Evolutionary conservation across 2,797 vertebrate genomes (phyloP), one percentile per base, ranked within the genome.

Genomic region (Coreius guichenoti): DNA sequence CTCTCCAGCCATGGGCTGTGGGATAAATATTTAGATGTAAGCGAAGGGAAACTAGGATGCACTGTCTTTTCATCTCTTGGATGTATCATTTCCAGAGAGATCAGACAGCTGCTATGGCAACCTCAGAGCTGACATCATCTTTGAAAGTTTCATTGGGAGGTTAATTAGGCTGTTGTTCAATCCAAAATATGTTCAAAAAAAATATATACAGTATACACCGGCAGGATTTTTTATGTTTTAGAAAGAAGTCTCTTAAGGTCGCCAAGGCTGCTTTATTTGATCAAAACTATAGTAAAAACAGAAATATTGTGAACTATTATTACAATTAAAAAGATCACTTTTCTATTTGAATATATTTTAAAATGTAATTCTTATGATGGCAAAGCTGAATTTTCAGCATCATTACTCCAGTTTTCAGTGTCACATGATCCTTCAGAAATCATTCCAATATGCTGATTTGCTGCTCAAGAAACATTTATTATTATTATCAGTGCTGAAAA

Each of bases 1-100:
- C 88, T 90, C 85, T 87, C 67, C 88, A 65, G 78, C 89, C 88
- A 61, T 89, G 13, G 87, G 87, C 94, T 94, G 92, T 93, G 91
- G 93, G 93, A 91, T 85, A 91, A 92, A 93, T 95, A 94, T 95
- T 94, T 94, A 93, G 93, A 95, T 94, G 90, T 89, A 90, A 92
- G 90, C 89, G 87, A 91, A 91, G 91, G 90, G 80, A 45, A 90
- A 43, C 39, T 43, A 89, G 67, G 86, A 91, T 87, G 85, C 79
- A 68, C 84, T 89, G 63, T 86, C 43, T 90, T 91, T 93, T 93
- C 89, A 94, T 95, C 94, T 92, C 86, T 89, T 84, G 87, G 90
- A 93, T 94, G 91, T 92, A 93, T 93, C 90, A 88, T 87, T 92
- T 90, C 86, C 88, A 74, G 87, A 83, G 83, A 82, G 85, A 88